Evolutionary conservation across 2,797 vertebrate genomes (phyloP), one percentile per base, ranked within the genome.

Genomic region (Ammospiza maritima): DNA sequence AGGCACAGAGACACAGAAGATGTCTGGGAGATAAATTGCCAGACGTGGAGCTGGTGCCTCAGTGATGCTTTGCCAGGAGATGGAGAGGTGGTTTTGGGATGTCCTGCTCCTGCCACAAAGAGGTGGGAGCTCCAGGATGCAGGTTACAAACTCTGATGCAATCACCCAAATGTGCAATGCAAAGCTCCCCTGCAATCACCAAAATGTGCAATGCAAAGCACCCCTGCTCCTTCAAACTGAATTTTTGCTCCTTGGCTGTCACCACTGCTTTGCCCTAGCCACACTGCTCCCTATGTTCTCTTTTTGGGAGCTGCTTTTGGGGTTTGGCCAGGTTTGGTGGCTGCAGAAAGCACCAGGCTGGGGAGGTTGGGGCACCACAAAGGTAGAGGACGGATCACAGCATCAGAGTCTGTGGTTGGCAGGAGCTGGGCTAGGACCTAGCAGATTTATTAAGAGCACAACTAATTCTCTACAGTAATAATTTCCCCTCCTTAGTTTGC

Each of bases 181-280:
- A 84, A 73, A 89, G 16, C 7, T 20, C 30, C 32, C 12, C 64
- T 40, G 22, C 29, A 54, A 34, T n/a, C 66, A 40, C 0, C 1
- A 80, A 67, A 90, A 78, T 5, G 34, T 67, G 53, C 42, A 65
- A 6, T 58, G 34, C 58, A 84, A 73, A 88, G 16, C 8, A 17
- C 30, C 34, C 12, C 64, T 44, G 25, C 29, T 88, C 54, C 56
- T 70, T 29, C 25, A 60, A 66, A 65, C 8, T 1, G 0, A 61
- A 42, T 66, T 70, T 60, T 58, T 84, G 23, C 17, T 30, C 73
- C 17, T 53, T n/a, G 42, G 10, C 27, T 61, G n/a, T 40, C 73
- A 53, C 21, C 32, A 23, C 16, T 0, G 0, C 47, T 12, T 71
- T 71, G 19, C 25, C 9, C 16, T 0, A 0, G 17, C 26, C 40